phyloP scores from a whole-genome alignment of 2,113 vertebrate species.

The Lepus europaeus region DNA sequence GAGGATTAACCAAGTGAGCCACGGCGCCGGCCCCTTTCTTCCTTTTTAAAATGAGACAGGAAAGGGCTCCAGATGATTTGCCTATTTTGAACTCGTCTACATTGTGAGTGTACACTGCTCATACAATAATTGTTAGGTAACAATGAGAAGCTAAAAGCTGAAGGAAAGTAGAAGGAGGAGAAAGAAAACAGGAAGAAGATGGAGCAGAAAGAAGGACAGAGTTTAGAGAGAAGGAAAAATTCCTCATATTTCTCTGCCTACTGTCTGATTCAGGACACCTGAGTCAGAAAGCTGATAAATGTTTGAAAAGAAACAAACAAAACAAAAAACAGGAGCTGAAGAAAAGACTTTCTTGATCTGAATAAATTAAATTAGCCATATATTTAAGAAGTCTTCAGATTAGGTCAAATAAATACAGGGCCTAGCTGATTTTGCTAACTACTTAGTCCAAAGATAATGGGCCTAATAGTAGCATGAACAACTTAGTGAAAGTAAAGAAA shows the following conservation, averaged over 20 bases:
- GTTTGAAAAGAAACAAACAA: background rate
- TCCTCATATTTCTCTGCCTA: background rate
- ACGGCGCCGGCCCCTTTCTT: background rate
- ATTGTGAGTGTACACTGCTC: background rate
- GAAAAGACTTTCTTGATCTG: background rate
- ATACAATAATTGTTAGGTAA: background rate
- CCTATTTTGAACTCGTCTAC: background rate
- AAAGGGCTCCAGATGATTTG: background rate
- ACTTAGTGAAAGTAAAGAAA: conserved; percentile 35
- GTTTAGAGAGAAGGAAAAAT: background rate
- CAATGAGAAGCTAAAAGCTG: background rate
- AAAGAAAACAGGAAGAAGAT: background rate
- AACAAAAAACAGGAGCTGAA: background rate
- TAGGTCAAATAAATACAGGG: conserved; percentile 29
- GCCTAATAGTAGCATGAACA: background rate
- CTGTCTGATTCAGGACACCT: background rate
- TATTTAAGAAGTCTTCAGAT: conserved; percentile 4
- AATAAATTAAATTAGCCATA: conserved; percentile 51
- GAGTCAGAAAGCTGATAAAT: background rate
- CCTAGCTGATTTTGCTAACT: background rate
- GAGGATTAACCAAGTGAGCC: too few species aligned
- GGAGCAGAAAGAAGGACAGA: background rate
- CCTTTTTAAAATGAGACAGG: background rate
- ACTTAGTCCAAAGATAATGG: conserved; percentile 38
- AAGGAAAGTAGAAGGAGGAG: background rate